Evolutionary conservation across 1,140 invertebrate genomes (phyloP).

Genomic region (Bombus difficillimus): DNA sequence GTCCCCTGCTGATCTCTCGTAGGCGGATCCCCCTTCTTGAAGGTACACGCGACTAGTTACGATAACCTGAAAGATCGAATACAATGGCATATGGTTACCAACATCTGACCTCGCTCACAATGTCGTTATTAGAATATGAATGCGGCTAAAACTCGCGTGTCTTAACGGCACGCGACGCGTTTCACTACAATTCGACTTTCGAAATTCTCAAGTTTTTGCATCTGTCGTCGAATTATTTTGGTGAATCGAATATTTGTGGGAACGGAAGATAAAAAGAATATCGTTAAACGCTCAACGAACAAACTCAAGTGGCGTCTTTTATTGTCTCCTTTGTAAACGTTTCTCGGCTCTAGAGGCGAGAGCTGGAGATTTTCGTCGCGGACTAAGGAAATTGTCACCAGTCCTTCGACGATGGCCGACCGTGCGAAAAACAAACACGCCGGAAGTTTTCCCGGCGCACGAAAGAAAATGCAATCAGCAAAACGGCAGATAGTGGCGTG

Average conservation of each 20-base stretch:
- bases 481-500: conserved; percentile 80
- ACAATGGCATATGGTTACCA: conserved; percentile 77
- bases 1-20: conserved; percentile 63
- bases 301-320: neutral
- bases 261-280: neutral
- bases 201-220: conserved; percentile 8
- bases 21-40: conserved; percentile 74
- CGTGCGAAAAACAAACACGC: conserved; percentile 53
- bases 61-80: conserved; percentile 62
- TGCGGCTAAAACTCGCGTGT: conserved; percentile 65
- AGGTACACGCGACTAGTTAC: conserved; percentile 68
- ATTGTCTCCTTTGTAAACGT: conserved; percentile 5
- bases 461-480: conserved; percentile 71
- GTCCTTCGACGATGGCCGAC: conserved; percentile 6
- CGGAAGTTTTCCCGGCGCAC: conserved; percentile 33
- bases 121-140: conserved; percentile 81
- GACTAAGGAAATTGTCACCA: conserved; percentile 37
- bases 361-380: neutral
- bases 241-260: neutral
- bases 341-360: neutral
- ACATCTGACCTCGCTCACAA: conserved; percentile 79
- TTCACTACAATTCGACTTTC: conserved; percentile 46
- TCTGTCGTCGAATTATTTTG: neutral
- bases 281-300: neutral
- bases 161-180: conserved; percentile 73